These are phyloP conservation scores for Eilema depressum DNA, from an alignment of 2,888 invertebrate genomes.

Conservation along the genomic window DNA sequence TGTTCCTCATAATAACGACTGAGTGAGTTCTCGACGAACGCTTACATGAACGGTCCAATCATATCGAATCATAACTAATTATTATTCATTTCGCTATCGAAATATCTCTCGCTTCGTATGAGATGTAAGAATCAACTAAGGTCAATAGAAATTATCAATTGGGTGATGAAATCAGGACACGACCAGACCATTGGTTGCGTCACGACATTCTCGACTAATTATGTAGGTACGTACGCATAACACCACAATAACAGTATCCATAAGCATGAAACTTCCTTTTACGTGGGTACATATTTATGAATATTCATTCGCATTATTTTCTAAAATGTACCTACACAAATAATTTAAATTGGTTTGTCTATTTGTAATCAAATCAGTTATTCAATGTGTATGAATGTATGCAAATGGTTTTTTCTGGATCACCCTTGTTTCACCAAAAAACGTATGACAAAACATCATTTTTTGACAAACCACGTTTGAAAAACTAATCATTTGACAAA, in stretches of 20 bases:
- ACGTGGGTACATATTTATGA: neutral
- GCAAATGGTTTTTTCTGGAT: no score
- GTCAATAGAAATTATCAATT: conserved; percentile 33
- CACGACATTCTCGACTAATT: conserved; percentile 30
- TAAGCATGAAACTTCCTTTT: neutral
- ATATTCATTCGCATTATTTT: neutral
- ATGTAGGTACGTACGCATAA: conserved; percentile 21
- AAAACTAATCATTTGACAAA: no score
- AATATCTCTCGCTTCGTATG: conserved; percentile 2
- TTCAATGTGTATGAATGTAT: no score
- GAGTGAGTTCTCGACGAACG: neutral
- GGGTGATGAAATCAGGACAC: conserved; percentile 42
- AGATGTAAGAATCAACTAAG: conserved; percentile 23
- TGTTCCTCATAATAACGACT: neutral
- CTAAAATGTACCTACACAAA: neutral
- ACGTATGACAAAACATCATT: no score
- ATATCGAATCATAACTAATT: neutral
- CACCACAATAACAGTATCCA: conserved; percentile 34
- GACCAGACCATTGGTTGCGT: conserved; percentile 27
- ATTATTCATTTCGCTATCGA: neutral
- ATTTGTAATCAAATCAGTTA: no score
- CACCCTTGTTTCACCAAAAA: no score
- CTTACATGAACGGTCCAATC: neutral
- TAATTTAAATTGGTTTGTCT: no score
- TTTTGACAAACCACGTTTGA: no score